phyloP scores from a whole-genome alignment of 2,888 invertebrate genomes.

The Aporophyla nigra region DNA sequence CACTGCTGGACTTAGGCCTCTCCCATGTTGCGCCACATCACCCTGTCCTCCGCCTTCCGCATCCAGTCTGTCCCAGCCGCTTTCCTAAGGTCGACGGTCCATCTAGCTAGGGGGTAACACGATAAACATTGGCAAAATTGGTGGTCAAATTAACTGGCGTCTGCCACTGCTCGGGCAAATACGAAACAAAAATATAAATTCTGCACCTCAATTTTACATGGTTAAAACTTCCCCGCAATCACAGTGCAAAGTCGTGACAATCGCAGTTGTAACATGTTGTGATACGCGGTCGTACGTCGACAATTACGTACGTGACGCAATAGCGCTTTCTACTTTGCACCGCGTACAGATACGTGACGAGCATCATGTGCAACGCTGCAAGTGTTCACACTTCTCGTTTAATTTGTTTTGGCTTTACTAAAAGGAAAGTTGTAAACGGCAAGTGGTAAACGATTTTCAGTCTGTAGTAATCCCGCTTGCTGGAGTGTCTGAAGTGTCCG shows the following conservation, averaged over 20 bases:
- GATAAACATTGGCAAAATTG: too few species aligned
- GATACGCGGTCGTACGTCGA: constrained; percentile 49
- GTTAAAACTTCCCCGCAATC: constrained; percentile 1
- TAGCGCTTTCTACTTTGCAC: constrained; percentile 51
- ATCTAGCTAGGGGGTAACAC: too few species aligned
- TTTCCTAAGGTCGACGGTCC: too few species aligned
- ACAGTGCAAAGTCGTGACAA: constrained; percentile 19
- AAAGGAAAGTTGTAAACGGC: background rate
- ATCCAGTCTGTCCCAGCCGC: too few species aligned
- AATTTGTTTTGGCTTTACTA: constrained; percentile 35
- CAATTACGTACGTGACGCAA: constrained; percentile 63
- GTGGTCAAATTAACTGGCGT: too few species aligned
- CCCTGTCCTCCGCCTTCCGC: too few species aligned
- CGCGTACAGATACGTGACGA: constrained; percentile 45
- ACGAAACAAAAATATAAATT: background rate
- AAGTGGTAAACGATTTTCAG: background rate
- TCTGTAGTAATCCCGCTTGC: background rate
- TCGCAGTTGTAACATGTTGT: constrained; percentile 35
- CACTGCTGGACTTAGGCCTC: too few species aligned
- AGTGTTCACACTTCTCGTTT: constrained; percentile 42
- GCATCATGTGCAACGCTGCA: constrained; percentile 41
- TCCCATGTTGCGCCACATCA: too few species aligned
- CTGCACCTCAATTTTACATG: background rate
- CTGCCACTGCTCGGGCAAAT: background rate
- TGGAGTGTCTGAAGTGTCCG: too few species aligned